Evolutionary conservation across 1,140 invertebrate species (phyloP).

Genomic region (Epicauta chinensis): DNA sequence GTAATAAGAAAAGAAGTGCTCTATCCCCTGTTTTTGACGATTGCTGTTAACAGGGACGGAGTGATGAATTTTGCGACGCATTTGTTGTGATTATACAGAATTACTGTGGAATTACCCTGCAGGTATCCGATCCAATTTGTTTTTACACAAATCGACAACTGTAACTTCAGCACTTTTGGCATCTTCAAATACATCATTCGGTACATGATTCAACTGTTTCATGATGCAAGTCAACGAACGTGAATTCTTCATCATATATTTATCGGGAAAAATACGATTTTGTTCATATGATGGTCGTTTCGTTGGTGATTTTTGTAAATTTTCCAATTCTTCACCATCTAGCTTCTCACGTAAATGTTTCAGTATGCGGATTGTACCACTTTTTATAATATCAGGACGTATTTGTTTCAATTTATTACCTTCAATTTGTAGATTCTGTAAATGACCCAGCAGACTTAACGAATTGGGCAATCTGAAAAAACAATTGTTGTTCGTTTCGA

Average conservation of each 20-base stretch:
- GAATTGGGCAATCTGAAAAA: constrained; percentile 63
- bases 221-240: constrained; percentile 60
- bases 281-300: background rate
- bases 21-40: too few relatives aligned
- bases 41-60: too few relatives aligned
- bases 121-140: constrained; percentile 62
- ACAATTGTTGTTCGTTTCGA: too few relatives aligned
- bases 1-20: too few relatives aligned
- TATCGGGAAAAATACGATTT: constrained; percentile 54
- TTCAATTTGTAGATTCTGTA: constrained; percentile 76
- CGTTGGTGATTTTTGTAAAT: constrained; percentile 7
- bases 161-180: constrained; percentile 65
- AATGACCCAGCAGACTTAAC: constrained; percentile 67
- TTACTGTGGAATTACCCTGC: constrained; percentile 59
- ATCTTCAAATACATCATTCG: constrained; percentile 62
- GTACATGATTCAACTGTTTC: constrained; percentile 58
- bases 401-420: constrained; percentile 78
- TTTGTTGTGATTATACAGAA: too few relatives aligned
- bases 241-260: constrained; percentile 65
- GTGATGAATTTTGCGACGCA: too few relatives aligned
- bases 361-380: constrained; percentile 74
- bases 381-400: constrained; percentile 67
- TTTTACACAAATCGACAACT: constrained; percentile 74
- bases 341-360: constrained; percentile 64
- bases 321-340: constrained; percentile 37